These are phyloP conservation scores for Nanger granti DNA, from an alignment of 2,113 vertebrate genomes.

Conservation along the genomic window DNA sequence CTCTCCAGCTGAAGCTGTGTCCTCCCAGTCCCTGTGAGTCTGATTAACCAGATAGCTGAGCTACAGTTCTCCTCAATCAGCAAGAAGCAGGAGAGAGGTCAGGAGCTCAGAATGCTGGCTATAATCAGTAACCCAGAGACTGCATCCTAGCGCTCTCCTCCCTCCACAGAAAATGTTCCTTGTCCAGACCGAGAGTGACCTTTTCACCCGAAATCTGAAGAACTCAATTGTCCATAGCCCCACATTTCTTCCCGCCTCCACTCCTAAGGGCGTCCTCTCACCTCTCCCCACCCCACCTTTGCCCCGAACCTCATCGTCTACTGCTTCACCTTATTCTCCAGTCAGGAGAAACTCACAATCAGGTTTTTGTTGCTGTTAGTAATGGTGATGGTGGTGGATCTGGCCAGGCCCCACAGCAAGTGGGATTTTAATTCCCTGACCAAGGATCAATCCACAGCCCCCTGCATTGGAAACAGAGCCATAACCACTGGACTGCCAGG, in stretches of 20 bases:
- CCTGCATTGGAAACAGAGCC: not conserved
- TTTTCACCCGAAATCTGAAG: not conserved
- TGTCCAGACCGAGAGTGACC: no score
- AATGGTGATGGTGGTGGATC: not conserved
- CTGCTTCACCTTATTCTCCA: not conserved
- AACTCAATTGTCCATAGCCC: not conserved
- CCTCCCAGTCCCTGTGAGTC: not conserved
- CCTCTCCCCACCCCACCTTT: no score
- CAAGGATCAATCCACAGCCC: not conserved
- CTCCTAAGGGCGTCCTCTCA: not conserved
- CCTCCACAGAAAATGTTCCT: not conserved
- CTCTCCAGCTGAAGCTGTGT: not conserved
- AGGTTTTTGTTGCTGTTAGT: not conserved
- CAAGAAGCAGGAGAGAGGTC: not conserved
- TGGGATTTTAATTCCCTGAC: not conserved
- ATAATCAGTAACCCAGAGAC: not conserved
- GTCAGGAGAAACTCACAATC: not conserved
- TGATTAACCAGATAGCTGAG: not conserved
- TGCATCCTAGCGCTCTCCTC: fast-evolving
- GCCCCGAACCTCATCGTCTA: not conserved
- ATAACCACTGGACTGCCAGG: not conserved
- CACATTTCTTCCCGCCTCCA: not conserved
- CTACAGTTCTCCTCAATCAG: not conserved
- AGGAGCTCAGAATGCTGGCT: not conserved
- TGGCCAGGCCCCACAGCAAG: not conserved